Conservation (phyloP, 1,140 invertebrate genomes). For the Archivesica marissinica region DNA sequence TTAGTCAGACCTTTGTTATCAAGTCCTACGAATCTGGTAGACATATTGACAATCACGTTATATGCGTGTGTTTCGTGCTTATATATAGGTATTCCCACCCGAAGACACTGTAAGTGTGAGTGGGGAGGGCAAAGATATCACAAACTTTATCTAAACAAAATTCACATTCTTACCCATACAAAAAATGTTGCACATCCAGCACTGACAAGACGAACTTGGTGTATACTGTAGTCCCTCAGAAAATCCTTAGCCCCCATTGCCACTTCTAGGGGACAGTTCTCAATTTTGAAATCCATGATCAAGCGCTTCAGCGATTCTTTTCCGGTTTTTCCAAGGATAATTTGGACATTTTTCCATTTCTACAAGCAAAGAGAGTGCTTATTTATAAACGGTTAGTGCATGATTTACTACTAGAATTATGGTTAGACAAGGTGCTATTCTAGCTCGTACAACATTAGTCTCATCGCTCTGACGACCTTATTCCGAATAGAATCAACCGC, state of each 20-base stretch:
- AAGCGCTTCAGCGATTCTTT: constrained; percentile 74
- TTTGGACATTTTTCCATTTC: constrained; percentile 75
- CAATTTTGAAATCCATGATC: constrained; percentile 72
- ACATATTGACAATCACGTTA: too few relatives aligned
- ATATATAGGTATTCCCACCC: too few relatives aligned
- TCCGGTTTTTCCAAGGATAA: constrained; percentile 74
- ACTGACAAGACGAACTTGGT: constrained; percentile 76
- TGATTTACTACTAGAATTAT: too few relatives aligned
- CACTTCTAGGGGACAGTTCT: constrained; percentile 71
- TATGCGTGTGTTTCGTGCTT: too few relatives aligned
- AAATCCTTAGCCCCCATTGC: constrained; percentile 73
- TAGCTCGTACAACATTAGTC: too few relatives aligned
- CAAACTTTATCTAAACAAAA: neutral
- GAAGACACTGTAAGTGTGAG: too few relatives aligned
- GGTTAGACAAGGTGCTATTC: too few relatives aligned
- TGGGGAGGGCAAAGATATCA: neutral
- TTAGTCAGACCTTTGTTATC: too few relatives aligned
- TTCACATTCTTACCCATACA: constrained; percentile 76
- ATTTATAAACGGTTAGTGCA: too few relatives aligned
- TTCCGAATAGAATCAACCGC: too few relatives aligned
- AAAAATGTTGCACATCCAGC: constrained; percentile 79
- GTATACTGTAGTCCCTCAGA: constrained; percentile 71
- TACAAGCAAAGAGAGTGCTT: too few relatives aligned
- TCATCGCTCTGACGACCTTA: too few relatives aligned
- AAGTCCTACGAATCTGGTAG: neutral